These are phyloP conservation scores for Drosophila rubida DNA, from an alignment of 2,888 invertebrate species.

Conservation along the genomic window DNA sequence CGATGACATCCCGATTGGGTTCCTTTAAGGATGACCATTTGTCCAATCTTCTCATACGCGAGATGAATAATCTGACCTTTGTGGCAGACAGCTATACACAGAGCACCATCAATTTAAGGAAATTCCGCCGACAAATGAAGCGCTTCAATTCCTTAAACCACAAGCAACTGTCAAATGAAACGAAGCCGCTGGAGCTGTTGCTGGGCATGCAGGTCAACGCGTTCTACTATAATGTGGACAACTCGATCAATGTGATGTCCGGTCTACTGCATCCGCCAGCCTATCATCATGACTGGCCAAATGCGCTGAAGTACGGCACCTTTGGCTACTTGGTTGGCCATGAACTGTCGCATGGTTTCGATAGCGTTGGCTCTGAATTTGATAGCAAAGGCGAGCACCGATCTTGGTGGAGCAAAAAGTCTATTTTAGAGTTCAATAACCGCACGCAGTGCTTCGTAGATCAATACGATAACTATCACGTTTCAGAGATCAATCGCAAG, in stretches of 20 bases:
- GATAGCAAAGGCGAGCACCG: constrained; percentile 62
- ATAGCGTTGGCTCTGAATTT: constrained; percentile 69
- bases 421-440: constrained; percentile 67
- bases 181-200: constrained; percentile 75
- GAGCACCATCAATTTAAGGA: constrained; percentile 67
- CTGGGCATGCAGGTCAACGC: constrained; percentile 79
- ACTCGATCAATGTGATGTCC: constrained; percentile 82
- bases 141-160: constrained; percentile 71
- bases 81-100: constrained; percentile 61
- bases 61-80: constrained; percentile 63
- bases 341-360: constrained; percentile 82
- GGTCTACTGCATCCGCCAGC: constrained; percentile 80
- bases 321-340: constrained; percentile 82
- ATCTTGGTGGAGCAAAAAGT: constrained; percentile 80
- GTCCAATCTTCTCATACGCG: constrained; percentile 62
- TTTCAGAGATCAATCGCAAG: constrained; percentile 80
- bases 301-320: constrained; percentile 80
- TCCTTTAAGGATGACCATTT: constrained; percentile 58
- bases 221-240: constrained; percentile 81
- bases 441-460: constrained; percentile 77
- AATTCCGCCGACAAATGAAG: constrained; percentile 53
- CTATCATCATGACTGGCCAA: constrained; percentile 78
- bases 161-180: constrained; percentile 42
- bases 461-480: constrained; percentile 72
- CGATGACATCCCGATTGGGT: constrained; percentile 67